Evolutionary conservation across 2,888 invertebrate species (phyloP).

Genomic region (Zaprionus obscuricornis): DNA sequence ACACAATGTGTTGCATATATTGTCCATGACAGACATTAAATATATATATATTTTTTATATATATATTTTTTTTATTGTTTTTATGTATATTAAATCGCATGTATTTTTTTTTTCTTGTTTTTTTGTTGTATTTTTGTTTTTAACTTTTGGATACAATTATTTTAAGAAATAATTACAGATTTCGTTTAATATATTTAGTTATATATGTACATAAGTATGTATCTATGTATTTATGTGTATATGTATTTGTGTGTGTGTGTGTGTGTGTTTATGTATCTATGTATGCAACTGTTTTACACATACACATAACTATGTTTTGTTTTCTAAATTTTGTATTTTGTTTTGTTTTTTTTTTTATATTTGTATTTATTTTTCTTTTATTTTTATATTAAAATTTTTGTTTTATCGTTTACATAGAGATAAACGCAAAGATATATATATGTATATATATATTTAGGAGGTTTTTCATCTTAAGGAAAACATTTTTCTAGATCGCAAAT

Average conservation of each 20-base stretch:
- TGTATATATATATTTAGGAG: too few relatives aligned
- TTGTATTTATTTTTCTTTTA: conserved; percentile 8
- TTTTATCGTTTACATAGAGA: conserved; percentile 56
- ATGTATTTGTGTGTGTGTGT: too few relatives aligned
- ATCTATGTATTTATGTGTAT: conserved; percentile 19
- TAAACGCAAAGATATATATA: conserved; percentile 50
- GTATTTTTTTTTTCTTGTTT: too few relatives aligned
- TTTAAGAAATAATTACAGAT: conserved; percentile 71
- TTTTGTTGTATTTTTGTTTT: conserved; percentile 29
- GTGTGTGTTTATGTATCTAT: too few relatives aligned
- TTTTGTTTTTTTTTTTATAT: conserved; percentile 15
- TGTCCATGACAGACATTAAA: conserved; percentile 27
- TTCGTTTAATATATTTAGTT: conserved; percentile 44
- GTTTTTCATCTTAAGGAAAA: conserved; percentile 58
- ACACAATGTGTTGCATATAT: conserved; percentile 42
- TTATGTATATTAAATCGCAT: conserved; percentile 36
- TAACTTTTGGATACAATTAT: conserved; percentile 67
- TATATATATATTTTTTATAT: conserved; percentile 3
- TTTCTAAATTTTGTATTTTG: conserved; percentile 27
- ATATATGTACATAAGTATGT: conserved; percentile 24
- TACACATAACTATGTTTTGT: conserved; percentile 49
- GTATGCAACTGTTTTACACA: conserved; percentile 26
- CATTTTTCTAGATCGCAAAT: conserved; percentile 58
- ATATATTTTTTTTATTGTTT: conserved; percentile 8
- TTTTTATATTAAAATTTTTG: conserved; percentile 3